These are phyloP conservation scores for Cynopterus brachyotis DNA, from an alignment of 2,113 vertebrate genomes.

Conservation along the genomic window DNA sequence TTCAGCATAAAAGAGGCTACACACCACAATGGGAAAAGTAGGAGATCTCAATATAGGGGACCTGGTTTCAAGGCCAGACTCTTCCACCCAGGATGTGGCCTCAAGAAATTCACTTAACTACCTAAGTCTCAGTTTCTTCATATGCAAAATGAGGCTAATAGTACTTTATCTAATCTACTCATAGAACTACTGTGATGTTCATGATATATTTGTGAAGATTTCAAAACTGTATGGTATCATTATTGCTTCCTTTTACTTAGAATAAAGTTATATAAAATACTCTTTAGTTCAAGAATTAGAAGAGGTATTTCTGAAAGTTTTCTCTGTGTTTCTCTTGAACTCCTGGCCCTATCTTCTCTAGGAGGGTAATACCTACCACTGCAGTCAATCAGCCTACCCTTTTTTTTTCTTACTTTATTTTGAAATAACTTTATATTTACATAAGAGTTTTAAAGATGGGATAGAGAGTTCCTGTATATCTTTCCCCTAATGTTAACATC, in stretches of 20 bases:
- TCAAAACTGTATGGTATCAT: neutral
- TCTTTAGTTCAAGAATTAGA: neutral
- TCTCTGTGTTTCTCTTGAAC: constrained; percentile 23
- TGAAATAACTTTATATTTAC: constrained; percentile 8
- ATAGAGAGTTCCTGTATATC: neutral
- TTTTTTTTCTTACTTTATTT: neutral
- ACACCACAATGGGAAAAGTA: neutral
- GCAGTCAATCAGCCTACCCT: neutral
- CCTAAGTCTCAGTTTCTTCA: neutral
- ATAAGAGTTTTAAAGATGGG: neutral
- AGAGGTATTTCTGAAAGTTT: neutral
- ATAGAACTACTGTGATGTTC: neutral
- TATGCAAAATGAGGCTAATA: neutral
- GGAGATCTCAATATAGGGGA: neutral
- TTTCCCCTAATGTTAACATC: neutral
- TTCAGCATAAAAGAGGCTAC: constrained; percentile 1
- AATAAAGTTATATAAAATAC: neutral
- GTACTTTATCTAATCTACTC: neutral
- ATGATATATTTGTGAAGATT: neutral
- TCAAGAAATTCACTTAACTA: constrained; percentile 8
- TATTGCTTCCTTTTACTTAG: neutral
- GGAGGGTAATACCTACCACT: neutral
- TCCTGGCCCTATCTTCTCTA: neutral
- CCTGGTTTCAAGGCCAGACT: neutral
- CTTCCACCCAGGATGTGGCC: neutral